These are phyloP conservation scores for Epizoanthus ramosus DNA, from an alignment of 92 coral and sea anemone genomes.

Conservation along the genomic window DNA sequence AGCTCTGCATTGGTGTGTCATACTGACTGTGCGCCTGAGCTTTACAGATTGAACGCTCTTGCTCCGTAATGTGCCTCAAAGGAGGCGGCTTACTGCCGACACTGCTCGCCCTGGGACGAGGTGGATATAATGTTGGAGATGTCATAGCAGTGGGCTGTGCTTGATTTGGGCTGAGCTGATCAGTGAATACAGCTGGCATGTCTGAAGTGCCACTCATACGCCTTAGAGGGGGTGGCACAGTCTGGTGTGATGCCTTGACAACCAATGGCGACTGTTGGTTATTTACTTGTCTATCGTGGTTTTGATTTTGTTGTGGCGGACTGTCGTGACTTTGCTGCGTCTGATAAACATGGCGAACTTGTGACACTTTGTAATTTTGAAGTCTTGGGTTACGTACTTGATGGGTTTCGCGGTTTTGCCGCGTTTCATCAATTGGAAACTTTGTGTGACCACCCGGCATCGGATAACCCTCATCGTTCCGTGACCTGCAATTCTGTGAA, in stretches of 20 bases:
- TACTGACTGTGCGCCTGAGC: neutral
- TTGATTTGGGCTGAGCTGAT: conserved; percentile 5
- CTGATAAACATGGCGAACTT: neutral
- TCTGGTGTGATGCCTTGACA: neutral
- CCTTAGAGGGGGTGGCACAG: conserved; percentile 22
- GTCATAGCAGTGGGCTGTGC: neutral
- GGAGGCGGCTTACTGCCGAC: conserved; percentile 34
- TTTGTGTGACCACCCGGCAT: neutral
- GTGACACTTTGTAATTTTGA: neutral
- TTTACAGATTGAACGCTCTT: neutral
- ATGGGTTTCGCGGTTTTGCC: neutral
- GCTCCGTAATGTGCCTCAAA: conserved; percentile 10
- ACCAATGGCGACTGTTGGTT: neutral
- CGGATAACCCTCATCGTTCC: neutral
- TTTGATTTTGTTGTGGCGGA: neutral
- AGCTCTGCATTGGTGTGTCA: neutral
- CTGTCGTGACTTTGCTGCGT: neutral
- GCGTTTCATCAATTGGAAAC: neutral
- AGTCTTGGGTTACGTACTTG: neutral
- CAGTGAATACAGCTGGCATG: neutral
- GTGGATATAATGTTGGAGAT: neutral
- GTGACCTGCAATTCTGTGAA: conserved; percentile 2
- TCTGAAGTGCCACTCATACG: conserved; percentile 3
- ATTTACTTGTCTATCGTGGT: neutral
- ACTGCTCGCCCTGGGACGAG: conserved; percentile 18